A percentile compares a stretch with the other conserved stretches of the same genome.
phyloP scores from a whole-genome alignment of 2,797 vertebrate species.

The Pseudochirops corinnae region DNA sequence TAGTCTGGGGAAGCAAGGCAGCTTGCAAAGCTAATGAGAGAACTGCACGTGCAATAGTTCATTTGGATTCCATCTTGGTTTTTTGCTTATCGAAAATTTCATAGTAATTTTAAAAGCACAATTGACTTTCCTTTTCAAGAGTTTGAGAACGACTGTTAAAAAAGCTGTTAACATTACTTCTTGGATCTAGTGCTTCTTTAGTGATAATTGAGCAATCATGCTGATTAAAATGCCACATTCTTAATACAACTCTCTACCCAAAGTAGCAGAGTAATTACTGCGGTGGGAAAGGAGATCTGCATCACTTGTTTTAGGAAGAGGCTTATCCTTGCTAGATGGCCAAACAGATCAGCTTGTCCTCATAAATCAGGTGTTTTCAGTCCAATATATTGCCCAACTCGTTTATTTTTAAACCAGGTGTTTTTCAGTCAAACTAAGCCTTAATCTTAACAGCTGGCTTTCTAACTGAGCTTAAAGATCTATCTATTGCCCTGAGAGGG shows the following conservation, averaged over 20 bases:
- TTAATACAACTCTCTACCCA: neutral
- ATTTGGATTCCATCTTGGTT: neutral
- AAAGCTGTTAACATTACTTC: neutral
- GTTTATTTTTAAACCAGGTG: neutral
- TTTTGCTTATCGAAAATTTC: neutral
- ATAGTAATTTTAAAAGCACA: slow-evolving; percentile 8
- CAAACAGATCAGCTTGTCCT: neutral
- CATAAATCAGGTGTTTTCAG: neutral
- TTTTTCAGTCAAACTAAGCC: neutral
- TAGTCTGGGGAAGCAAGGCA: neutral
- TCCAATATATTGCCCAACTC: neutral
- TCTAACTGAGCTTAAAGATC: slow-evolving; percentile 4
- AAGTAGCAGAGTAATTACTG: neutral
- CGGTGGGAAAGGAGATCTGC: neutral
- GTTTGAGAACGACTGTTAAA: neutral
- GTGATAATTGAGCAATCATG: neutral
- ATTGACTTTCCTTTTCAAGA: neutral
- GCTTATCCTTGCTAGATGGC: neutral
- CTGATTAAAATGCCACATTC: slow-evolving; percentile 1
- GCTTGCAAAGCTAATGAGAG: neutral
- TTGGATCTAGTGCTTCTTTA: neutral
- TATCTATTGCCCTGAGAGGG: neutral
- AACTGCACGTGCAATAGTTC: neutral
- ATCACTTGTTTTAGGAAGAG: neutral
- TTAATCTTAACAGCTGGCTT: neutral